Base-by-base conservation (phyloP, 2,113 vertebrate species). In the Lophius piscatorius region DNA sequence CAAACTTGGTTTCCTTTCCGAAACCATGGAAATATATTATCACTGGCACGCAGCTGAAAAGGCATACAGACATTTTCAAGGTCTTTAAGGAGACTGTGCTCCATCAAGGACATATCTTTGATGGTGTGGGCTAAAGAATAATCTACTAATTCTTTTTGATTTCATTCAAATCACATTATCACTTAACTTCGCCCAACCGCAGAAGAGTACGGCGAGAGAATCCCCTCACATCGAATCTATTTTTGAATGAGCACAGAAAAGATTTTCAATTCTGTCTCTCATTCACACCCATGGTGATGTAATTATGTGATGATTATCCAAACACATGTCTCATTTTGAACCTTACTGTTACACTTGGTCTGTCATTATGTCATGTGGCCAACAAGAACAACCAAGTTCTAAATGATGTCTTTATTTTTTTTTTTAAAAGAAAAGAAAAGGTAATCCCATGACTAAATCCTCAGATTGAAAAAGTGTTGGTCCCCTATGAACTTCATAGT, bases 11-110 rank as follows among this genome's bases (percentile, higher is more conserved):
- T 88, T 87, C 77, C 80, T 76, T 28, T 73, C 55, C 63, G 51
- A 31, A 74, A 69, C 74, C 78, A 63, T 70, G 64, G 76, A 81
- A 80, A 82, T 75, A 61, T 70, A 75, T 78, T 62, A 67, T 80
- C 73, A 74, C 48, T 54, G 48, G 50, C 66, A 21, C 36, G n/a
- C 26, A 29, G 58, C 51, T 36, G 22, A 24, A 35, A 47, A 39
- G 47, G 22, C 63, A 64, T 17, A 21, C 33, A 26, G 54, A 24
- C 31, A 33, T 70, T 55, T 47, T 68, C 70, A 78, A 82, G 71
- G 78, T 78, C 81, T 65, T 81, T 61, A 17, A 26, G 38, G 13
- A 14, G 41, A 45, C 33, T 50, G 39, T 42, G 5, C 23, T 44
- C 66, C 47, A 76, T 70, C 40, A 74, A 63, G 74, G 44, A 51